Conservation (phyloP, 2,113 vertebrate genomes). For the Heloderma charlesbogerti region DNA sequence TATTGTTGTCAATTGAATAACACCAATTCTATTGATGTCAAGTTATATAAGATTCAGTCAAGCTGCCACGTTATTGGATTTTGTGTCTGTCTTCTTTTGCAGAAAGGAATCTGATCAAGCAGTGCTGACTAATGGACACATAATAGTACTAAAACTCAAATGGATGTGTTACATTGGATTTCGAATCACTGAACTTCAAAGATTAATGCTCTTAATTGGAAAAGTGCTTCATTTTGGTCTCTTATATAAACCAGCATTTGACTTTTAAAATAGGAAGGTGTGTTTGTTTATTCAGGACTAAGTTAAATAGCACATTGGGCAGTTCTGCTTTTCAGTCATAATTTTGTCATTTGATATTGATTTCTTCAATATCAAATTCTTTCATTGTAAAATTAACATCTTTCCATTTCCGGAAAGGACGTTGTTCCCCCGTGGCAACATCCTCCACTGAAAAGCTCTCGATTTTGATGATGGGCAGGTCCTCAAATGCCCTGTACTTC, state of each 20-base stretch:
- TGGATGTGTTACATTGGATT: neutral
- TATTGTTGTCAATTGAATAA: neutral
- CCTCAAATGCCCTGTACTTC: constrained; percentile 74
- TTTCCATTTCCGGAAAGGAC: constrained; percentile 74
- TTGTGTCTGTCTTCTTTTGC: neutral
- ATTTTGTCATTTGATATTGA: too few relatives aligned
- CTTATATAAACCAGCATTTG: neutral
- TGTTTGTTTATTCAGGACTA: neutral
- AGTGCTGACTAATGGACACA: neutral
- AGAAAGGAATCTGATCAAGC: neutral
- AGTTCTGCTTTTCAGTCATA: neutral
- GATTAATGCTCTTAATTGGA: neutral
- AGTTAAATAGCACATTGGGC: neutral
- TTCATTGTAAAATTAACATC: constrained; percentile 70
- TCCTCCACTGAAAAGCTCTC: constrained; percentile 80
- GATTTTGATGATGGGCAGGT: constrained; percentile 83
- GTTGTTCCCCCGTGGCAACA: constrained; percentile 53
- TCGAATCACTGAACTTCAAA: neutral
- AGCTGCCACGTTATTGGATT: too few relatives aligned
- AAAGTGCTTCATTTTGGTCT: neutral
- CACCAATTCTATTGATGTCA: too few relatives aligned
- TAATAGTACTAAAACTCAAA: neutral
- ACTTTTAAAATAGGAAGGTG: too few relatives aligned
- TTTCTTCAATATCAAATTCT: constrained; percentile 74
- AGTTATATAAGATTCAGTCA: neutral